These are phyloP conservation scores for Acipenser transmontanus DNA, from an alignment of 2,797 vertebrate species.

Conservation along the genomic window DNA sequence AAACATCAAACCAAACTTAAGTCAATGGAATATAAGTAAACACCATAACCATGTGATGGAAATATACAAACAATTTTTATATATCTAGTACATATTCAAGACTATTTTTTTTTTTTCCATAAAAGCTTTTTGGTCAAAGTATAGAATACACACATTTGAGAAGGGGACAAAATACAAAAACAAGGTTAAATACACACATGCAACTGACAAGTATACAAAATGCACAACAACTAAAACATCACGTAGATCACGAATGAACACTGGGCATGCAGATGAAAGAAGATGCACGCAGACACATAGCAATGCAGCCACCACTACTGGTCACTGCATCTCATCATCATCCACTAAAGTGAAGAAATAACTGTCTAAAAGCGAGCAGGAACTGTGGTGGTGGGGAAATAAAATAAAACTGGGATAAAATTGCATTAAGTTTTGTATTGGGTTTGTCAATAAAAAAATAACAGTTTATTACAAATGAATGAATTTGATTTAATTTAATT, in stretches of 20 bases:
- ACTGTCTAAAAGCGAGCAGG: background rate
- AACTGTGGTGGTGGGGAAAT: conserved; percentile 17
- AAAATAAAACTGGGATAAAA: conserved; percentile 19
- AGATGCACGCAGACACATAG: background rate
- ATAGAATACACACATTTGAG: no score
- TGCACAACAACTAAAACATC: background rate
- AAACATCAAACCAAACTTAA: no score
- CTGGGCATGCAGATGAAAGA: background rate
- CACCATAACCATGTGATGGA: no score
- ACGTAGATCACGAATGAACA: no score
- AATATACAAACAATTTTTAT: no score
- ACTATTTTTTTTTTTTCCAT: no score
- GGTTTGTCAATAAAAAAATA: conserved; percentile 1
- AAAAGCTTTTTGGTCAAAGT: no score
- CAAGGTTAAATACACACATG: background rate
- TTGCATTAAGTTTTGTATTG: background rate
- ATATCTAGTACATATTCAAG: no score
- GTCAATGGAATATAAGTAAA: no score
- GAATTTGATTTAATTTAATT: no score
- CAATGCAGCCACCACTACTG: background rate
- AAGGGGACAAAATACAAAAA: background rate
- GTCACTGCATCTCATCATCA: no score
- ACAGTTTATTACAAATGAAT: background rate
- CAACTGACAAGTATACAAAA: background rate
- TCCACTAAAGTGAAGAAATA: background rate